phyloP scores from a whole-genome alignment of 2,797 vertebrate genomes.

The Rallus crepitans region DNA sequence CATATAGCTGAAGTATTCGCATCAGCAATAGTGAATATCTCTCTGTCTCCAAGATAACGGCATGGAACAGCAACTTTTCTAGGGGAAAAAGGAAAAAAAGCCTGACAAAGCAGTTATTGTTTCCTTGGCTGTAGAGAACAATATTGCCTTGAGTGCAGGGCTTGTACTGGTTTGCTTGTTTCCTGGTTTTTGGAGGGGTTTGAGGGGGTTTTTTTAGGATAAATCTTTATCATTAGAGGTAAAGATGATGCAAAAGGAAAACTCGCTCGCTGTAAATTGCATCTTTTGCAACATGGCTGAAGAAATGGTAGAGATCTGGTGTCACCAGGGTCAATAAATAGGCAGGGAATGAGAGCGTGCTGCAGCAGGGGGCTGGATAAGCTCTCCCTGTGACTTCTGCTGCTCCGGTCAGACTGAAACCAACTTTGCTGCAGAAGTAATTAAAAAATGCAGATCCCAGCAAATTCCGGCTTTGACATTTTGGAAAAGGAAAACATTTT shows the following conservation, averaged over 20 bases:
- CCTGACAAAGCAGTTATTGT: neutral
- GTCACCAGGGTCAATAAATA: neutral
- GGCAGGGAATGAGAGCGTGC: neutral
- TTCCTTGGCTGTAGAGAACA: neutral
- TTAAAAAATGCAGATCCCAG: neutral
- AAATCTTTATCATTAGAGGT: neutral
- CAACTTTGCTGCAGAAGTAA: neutral
- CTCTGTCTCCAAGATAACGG: neutral
- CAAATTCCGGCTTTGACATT: neutral
- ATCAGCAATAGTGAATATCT: neutral
- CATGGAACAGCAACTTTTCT: neutral
- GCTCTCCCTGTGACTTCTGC: neutral
- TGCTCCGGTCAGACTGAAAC: neutral
- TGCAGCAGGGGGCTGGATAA: neutral
- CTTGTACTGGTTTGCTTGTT: neutral
- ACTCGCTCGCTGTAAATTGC: neutral
- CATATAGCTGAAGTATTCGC: neutral
- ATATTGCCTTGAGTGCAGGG: neutral
- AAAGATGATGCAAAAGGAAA: neutral
- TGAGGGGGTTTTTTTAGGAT: neutral
- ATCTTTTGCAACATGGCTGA: neutral
- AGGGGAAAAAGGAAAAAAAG: neutral
- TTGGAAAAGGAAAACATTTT: neutral
- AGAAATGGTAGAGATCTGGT: neutral
- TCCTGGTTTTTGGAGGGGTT: neutral